Conservation (phyloP, 1,140 invertebrate species). For the Batillaria attramentaria region DNA sequence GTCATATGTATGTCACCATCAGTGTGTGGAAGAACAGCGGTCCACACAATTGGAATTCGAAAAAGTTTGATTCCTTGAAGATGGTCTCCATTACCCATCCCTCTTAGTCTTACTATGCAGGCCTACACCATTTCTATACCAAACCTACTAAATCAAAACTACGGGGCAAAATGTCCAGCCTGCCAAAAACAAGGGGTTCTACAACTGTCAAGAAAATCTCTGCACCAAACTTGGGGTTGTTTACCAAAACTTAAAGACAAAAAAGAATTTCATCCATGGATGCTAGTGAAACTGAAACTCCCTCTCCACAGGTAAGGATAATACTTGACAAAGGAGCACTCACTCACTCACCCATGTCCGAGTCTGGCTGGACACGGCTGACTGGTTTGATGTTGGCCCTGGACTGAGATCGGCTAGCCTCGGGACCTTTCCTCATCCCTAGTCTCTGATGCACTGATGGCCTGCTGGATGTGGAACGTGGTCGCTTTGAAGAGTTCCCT, state of each 20-base stretch:
- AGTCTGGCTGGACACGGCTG: background rate
- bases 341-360: constrained; percentile 16
- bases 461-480: background rate
- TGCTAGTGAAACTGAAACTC: background rate
- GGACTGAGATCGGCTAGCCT: background rate
- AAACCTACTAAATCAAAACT: too few relatives aligned
- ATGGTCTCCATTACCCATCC: too few relatives aligned
- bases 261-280: background rate
- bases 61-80: too few relatives aligned
- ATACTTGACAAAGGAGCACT: background rate
- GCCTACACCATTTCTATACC: too few relatives aligned
- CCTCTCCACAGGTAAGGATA: background rate
- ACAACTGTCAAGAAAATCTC: too few relatives aligned
- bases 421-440: constrained; percentile 4
- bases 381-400: background rate
- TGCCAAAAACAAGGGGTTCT: too few relatives aligned
- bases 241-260: too few relatives aligned
- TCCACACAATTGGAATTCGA: too few relatives aligned
- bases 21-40: background rate
- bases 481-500: constrained; percentile 7
- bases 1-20: background rate
- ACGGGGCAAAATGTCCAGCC: too few relatives aligned
- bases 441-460: constrained; percentile 31
- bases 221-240: too few relatives aligned
- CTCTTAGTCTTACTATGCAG: too few relatives aligned